These are phyloP conservation scores for Edolisoma coerulescens DNA, from an alignment of 2,113 vertebrate species.

Conservation along the genomic window DNA sequence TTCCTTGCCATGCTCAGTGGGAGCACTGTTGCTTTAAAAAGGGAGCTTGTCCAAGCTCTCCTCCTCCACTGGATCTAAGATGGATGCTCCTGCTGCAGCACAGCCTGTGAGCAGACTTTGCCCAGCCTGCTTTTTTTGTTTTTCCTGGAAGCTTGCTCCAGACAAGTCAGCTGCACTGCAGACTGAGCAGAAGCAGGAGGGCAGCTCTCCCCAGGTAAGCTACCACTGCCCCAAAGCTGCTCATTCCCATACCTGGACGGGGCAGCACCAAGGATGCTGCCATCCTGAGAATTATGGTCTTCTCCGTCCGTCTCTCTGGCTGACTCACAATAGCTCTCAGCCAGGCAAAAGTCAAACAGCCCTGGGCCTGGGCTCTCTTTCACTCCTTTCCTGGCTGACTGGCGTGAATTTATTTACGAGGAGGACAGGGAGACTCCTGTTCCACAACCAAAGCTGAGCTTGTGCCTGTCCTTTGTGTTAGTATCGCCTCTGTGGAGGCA, in stretches of 20 bases:
- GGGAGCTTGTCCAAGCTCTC: constrained; percentile 62
- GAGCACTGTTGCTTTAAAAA: constrained; percentile 69
- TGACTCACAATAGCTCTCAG: constrained; percentile 21
- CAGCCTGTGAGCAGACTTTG: constrained; percentile 69
- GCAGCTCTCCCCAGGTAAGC: constrained; percentile 61
- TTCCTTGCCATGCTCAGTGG: constrained; percentile 21
- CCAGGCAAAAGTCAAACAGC: neutral
- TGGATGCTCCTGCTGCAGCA: constrained; percentile 62
- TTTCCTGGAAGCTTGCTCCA: constrained; percentile 69
- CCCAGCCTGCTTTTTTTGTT: constrained; percentile 73
- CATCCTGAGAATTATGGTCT: constrained; percentile 46
- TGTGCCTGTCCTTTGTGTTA: neutral
- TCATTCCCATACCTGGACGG: neutral
- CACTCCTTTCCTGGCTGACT: neutral
- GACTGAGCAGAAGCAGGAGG: constrained; percentile 48
- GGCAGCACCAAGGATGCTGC: constrained; percentile 23
- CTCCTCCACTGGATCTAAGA: constrained; percentile 61
- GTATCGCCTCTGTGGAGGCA: neutral
- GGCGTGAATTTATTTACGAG: neutral
- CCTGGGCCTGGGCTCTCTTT: neutral
- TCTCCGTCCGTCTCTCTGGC: neutral
- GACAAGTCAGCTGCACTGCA: constrained; percentile 60
- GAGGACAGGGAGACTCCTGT: neutral
- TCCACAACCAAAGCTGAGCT: neutral
- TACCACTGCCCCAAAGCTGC: neutral